Base-by-base conservation (phyloP, 2,888 invertebrate species). In the Platynereis dumerilii region DNA sequence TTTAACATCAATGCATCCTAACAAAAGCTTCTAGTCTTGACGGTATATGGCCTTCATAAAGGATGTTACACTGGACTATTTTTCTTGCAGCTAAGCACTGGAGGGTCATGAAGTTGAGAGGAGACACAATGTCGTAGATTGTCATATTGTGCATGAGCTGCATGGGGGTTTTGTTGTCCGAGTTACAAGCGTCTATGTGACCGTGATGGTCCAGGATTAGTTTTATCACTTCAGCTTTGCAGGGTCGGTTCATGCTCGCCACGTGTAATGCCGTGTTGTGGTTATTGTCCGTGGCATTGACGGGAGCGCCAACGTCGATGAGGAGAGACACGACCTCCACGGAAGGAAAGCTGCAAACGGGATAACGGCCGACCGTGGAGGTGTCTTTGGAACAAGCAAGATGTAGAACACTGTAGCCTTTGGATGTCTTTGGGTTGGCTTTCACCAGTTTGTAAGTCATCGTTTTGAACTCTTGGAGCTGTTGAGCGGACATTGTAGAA, bases 201-300 rank as follows among this genome's bases (percentile, higher is more conserved):
- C 93, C 93, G 65, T 95, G 96, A 79, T 90, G 88, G 3, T 89
- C 86, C 0, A 96, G 87, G 5, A 97, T 86, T 10, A 89, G 88
- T 73, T 88, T 87, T 0, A 92, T 90, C 52, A 94, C 88, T 53
- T 88, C 88, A 1, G 89, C 86, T 0, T 91, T 90, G 76, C 91
- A 91, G 0, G 91, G 91, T 65, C 90, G 89, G 83, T 90, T 88
- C 53, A 77, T 77, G 69, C 92, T 92, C 0, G 91, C 91, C 67
- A 94, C 87, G 82, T 96, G 96, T 58, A 96, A 87, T 15, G 95
- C 91, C 24, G 94, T 94, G 85, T 94, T 94, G 24, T 92, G 93
- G 64, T 90, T 90, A 60, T 90, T 89, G 84, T 96, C 96, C 1
- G 88, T 84, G 0, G 90, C 90, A 84, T 91, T 91, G 0, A 92